Evolutionary conservation across 2,113 vertebrate species (phyloP), one percentile per base, ranked within the genome.

Genomic region (Sylvietta virens): DNA sequence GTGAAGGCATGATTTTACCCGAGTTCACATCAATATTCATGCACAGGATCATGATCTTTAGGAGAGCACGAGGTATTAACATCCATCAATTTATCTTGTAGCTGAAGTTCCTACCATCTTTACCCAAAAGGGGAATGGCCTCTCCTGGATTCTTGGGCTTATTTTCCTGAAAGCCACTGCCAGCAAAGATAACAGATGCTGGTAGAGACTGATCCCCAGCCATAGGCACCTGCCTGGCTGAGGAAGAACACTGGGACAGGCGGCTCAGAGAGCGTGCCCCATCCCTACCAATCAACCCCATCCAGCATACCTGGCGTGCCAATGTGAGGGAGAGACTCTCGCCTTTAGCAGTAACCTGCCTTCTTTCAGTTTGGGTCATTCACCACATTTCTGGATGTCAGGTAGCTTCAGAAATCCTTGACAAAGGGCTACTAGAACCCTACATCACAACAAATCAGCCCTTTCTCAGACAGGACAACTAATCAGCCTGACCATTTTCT

Each of bases 161-260:
- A n/a, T 61, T 37, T 54, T 47, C 27, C 47, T 7, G 1, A 8
- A 6, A 69, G 28, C 28, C 39, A 20, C 0, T 79, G 44, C 35
- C 35, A 79, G 9, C 16, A 54, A 28, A 76, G 23, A 30, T 3
- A 50, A 8, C 3, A 81, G 31, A 21, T 2, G 4, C 14, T 40
- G 50, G 14, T 12, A 65, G 2, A 65, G 2, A 1, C 20, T 48
- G 65, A 69, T 5, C 7, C 47, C 45, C 50, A 66, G 66, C 66
- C 5, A 4, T 6, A 20, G 2, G 1, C 1, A 1, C 39, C 18
- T 1, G 2, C 13, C 7, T 0, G 1, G 17, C 7, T 50, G 35
- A 71, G 45, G 51, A 66, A 56, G 16, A 81, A 26, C 14, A 24
- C 14, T 10, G 11, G 16, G 31, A 22, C 74, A 56, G 37, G 28